A percentile compares a stretch with the other conserved stretches of the same genome.
These are phyloP conservation scores for Laothoe populi DNA, from an alignment of 2,888 invertebrate genomes.

Conservation along the genomic window DNA sequence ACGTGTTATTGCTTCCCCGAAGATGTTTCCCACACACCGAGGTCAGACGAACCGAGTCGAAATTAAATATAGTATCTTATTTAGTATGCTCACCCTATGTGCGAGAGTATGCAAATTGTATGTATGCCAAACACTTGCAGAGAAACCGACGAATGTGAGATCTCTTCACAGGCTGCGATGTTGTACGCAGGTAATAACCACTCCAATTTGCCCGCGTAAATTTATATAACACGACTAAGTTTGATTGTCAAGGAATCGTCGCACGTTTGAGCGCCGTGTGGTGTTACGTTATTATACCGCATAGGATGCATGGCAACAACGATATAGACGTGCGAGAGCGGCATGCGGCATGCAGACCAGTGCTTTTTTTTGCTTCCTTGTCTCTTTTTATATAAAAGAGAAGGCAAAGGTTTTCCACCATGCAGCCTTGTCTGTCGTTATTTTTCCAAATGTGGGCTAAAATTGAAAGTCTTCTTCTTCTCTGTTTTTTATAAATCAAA, in stretches of 20 bases:
- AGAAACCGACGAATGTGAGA: slow-evolving; percentile 45
- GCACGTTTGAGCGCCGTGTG: slow-evolving; percentile 25
- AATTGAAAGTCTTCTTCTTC: too few relatives aligned
- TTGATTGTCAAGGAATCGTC: slow-evolving; percentile 35
- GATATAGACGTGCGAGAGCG: slow-evolving; percentile 49
- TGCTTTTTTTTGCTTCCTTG: too few relatives aligned
- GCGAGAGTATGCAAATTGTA: slow-evolving; percentile 59
- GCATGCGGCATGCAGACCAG: too few relatives aligned
- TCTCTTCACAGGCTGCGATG: slow-evolving; percentile 16
- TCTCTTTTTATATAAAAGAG: too few relatives aligned
- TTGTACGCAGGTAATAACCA: slow-evolving; percentile 29
- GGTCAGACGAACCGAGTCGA: slow-evolving; percentile 40
- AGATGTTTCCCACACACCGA: slow-evolving; percentile 39
- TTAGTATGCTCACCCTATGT: slow-evolving; percentile 63
- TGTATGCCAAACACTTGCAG: slow-evolving; percentile 52
- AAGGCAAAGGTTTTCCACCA: too few relatives aligned
- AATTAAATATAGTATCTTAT: slow-evolving; percentile 54
- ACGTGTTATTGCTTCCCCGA: slow-evolving; percentile 14
- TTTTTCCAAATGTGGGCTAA: too few relatives aligned
- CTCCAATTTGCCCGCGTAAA: slow-evolving; percentile 44
- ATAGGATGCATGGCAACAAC: slow-evolving; percentile 54
- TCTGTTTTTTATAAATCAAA: too few relatives aligned
- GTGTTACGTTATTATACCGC: slow-evolving; percentile 43
- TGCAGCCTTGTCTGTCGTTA: too few relatives aligned
- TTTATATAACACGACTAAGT: slow-evolving; percentile 39